phyloP scores from a whole-genome alignment of 2,797 vertebrate genomes.

The Lophius americanus region DNA sequence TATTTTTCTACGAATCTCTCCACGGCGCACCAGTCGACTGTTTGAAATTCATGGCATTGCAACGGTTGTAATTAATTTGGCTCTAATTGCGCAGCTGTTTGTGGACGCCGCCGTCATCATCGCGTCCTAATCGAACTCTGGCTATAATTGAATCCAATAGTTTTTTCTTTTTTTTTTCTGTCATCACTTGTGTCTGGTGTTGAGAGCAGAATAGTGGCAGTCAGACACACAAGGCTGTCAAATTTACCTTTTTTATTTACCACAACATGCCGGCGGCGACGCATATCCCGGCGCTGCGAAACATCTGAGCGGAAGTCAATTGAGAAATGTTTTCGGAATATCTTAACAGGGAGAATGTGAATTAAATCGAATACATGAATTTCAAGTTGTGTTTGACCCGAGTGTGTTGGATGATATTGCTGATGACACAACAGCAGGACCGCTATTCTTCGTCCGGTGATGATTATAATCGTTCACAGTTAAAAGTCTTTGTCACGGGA shows the following conservation, averaged over 20 bases:
- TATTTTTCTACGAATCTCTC: conserved; percentile 60
- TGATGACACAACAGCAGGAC: conserved; percentile 76
- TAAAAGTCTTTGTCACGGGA: conserved; percentile 79
- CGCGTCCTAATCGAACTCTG: conserved; percentile 60
- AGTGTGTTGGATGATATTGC: conserved; percentile 73
- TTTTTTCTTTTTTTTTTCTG: conserved; percentile 25
- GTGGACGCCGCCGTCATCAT: conserved; percentile 24
- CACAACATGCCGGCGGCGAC: conserved; percentile 47
- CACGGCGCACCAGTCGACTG: conserved; percentile 23
- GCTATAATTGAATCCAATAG: conserved; percentile 57
- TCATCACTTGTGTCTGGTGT: conserved; percentile 34
- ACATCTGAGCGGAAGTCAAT: conserved; percentile 66
- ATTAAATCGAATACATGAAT: conserved; percentile 70
- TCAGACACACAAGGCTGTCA: conserved; percentile 53
- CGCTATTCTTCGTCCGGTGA: conserved; percentile 75
- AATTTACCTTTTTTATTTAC: conserved; percentile 63
- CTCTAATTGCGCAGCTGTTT: conserved; percentile 58
- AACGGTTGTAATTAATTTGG: conserved; percentile 50
- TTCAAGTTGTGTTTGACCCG: conserved; percentile 74
- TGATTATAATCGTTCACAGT: conserved; percentile 82
- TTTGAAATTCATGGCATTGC: conserved; percentile 45
- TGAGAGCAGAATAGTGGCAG: conserved; percentile 36
- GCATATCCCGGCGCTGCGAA: conserved; percentile 48
- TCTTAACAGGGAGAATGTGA: conserved; percentile 53
- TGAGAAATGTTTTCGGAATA: conserved; percentile 65